Base-by-base conservation (phyloP, 2,888 invertebrate genomes). In the Dasysyrphus albostriatus region DNA sequence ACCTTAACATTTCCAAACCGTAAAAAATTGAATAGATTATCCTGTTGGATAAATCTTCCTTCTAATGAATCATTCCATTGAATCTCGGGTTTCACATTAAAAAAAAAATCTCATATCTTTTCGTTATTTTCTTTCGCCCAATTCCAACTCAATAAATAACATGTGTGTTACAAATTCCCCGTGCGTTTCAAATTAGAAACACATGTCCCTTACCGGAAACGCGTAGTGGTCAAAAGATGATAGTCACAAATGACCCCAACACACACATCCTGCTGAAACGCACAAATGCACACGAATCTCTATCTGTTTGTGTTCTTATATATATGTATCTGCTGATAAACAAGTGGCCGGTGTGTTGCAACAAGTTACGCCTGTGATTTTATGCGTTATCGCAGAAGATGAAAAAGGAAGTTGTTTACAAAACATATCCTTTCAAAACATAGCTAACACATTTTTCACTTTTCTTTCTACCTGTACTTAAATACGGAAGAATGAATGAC, bases 131-230 rank as follows among this genome's bases (percentile, higher is more conserved):
- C 7, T 49, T 10, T 19, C 58, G 9, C 34, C 54, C 8, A 8
- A 12, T 49, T 51, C 37, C 6, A 39, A 24, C 7, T 61, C 61
- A 5, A 61, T 42, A 10, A 12, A 70, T 39, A 75, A 79, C 87
- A 87, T 87, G 75, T 87, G 87, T 87, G 87, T 83, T 87, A 87
- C 87, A 87, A 87, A 87, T 87, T 87, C 75, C 74, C 83, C 72
- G 78, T 87, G 83, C 83, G 78, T 87, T 83, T 83, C 75, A 83
- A 83, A 87, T 87, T 87, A 76, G 79, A 83, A 83, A 87, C 87
- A 83, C 87, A 87, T 87, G 87, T 83, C 83, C 83, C 75, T 59
- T 42, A 83, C 87, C 87, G 87, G 87, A 87, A 82, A 72, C 63
- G 78, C 58, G 7, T 32, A 70, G 87, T 87, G 87, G 87, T 87